Base-by-base conservation (phyloP, 2,113 vertebrate genomes). In the Phyllopteryx taeniolatus region DNA sequence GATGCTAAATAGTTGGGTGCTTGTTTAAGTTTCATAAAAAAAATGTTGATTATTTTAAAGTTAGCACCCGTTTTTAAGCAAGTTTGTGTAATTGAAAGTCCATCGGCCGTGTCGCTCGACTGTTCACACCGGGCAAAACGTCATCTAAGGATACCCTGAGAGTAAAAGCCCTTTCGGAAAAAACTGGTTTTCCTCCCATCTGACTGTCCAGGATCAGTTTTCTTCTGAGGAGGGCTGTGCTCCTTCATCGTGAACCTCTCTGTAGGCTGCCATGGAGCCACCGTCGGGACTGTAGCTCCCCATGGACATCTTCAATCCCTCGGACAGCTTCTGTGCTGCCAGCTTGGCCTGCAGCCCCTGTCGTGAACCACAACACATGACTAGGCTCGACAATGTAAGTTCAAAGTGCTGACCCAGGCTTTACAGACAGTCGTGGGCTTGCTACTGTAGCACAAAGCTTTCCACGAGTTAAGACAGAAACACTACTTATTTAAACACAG, bases 321-420 rank as follows among this genome's bases (percentile, higher is more conserved):
- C 92, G 17, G 94, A 92, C 85, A 99, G 92, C 83, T 95, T 99
- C 85, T 96, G 95, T 75, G 96, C 96, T 73, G 96, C 94, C 62
- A 95, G 85, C 85, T 93, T 98, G 80, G 94, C 96, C 83, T 98
- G 95, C 86, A 95, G 82, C 86, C 94, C 96, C 97, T 96, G 87
- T 85, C 85, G 87, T 81, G 70, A 82, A 86, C 88, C 76, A 79
- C 72, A 79, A 79, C n/a, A 79, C 84, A 87, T 81, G 79, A 86
- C 87, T 79, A 83, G 79, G 70, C 71, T 79, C 59, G 67, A 75
- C 60, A 66, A 67, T 71, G 76, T 77, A 76, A 74, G 57, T 82
- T 83, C 65, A 87, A 85, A 69, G 76, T 71, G 68, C 70, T 51
- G 42, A 67, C 70, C 61, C 65, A 70, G 61, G 60, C 73, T 70